Evolutionary conservation across 2,888 invertebrate species (phyloP), one percentile per base, ranked within the genome.

Genomic region (Chloroclystis v-ata): DNA sequence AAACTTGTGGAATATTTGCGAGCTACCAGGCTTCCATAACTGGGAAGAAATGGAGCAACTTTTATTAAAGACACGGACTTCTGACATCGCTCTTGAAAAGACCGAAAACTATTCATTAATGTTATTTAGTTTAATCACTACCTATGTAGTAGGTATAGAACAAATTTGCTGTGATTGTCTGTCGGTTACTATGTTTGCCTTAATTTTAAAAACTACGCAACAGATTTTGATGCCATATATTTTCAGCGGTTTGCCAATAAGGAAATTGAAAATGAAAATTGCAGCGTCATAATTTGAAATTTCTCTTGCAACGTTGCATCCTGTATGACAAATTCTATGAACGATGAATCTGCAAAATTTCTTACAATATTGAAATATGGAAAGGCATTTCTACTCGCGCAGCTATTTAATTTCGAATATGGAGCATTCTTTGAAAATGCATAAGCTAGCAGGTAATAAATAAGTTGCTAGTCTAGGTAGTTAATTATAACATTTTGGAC

Each of bases 1-100:
- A 51, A 54, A 52, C 50, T 54, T 54, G 37, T 28, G 25, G 56
- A 52, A 54, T 56, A 49, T 53, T 52, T 45, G 35, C 10, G 37
- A 54, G 49, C 35, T 39, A 53, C 49, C 48, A 52, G 56, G 47
- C 41, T 33, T 14, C 20, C 49, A 54, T 54, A 56, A 49, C 47
- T 32, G 48, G 41, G 28, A 20, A 25, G 42, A 54, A 51, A 49
- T 52, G 56, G 42, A 24, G 43, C 47, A 49, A 53, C 43, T 58
- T 51, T 39, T 49, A 52, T 43, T 46, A 46, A 41, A 52, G 46
- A 46, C 40, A 43, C 30, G 16, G 56, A 54, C 44, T 54, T 54
- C 47, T 48, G 46, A 48, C 41, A 43, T 33, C 40, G 37, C 35
- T 33, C 41, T 51, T 24, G 38, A 42, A 29, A 32, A 49, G 37